Base-by-base conservation (phyloP, 2,113 vertebrate species). In the Proteles cristata region DNA sequence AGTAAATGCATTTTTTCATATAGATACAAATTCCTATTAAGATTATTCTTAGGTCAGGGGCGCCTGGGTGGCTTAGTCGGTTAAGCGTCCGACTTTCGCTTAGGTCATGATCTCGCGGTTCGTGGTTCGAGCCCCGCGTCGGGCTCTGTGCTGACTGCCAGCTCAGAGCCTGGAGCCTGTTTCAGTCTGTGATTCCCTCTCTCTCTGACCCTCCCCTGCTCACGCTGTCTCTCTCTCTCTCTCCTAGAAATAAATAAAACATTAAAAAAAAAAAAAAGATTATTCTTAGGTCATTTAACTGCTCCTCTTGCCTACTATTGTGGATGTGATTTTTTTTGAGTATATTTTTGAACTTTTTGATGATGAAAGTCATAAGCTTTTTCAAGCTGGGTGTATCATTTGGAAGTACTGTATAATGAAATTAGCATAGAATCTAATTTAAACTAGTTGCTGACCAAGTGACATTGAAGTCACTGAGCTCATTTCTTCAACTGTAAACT, bases 1-100 rank as follows among this genome's bases (percentile, higher is more conserved):
- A 91, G 33, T 74, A 95, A 96, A 89, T 66, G 86, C 3, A 53
- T 84, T 96, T 91, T 91, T 86, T 88, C 63, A 77, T 73, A n/a
- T 50, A 81, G 73, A 66, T 86, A 35, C 63, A 25, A 26, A 39
- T 79, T 82, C 73, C 35, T 88, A 23, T 68, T 80, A 90, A 66
- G n/a, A 90, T 87, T 89, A 83, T 92, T 82, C n/a, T n/a, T n/a
- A n/a, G n/a, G n/a, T n/a, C n/a, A n/a, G n/a, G n/a, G n/a, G n/a
- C n/a, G n/a, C n/a, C n/a, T n/a, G n/a, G n/a, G n/a, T n/a, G n/a
- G n/a, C n/a, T n/a, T n/a, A n/a, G n/a, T n/a, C n/a, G n/a, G n/a
- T n/a, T n/a, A n/a, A n/a, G n/a, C n/a, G n/a, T n/a, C n/a, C n/a
- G n/a, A n/a, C n/a, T n/a, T n/a, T n/a, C n/a, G n/a, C n/a, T n/a